Evolutionary conservation across 2,888 invertebrate species (phyloP), one percentile per base, ranked within the genome.

Genomic region (Drosophila kuntzei): DNA sequence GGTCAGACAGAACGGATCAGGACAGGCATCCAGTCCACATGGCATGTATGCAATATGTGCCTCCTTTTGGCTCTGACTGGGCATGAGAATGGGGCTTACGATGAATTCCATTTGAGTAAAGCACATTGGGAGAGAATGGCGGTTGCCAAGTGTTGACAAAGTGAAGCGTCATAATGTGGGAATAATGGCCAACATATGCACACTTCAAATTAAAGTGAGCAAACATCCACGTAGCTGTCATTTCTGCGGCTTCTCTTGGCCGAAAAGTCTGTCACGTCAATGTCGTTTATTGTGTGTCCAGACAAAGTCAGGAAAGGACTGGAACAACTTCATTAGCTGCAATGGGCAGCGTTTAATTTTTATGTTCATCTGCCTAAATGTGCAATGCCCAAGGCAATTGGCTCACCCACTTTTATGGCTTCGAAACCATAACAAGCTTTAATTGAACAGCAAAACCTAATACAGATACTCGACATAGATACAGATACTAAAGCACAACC

Each of bases 291-390:
- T 69, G 66, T 71, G 47, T 50, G 32, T 9, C 22, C 32, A n/a
- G 25, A 20, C 20, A 20, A 2, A 11, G 27, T 14, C 37, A 3
- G 11, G 2, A 12, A 16, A 18, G 25, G 20, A 27, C 27, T 14
- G 37, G 49, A 59, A 69, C 55, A 63, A 71, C 72, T 87, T 88
- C 89, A 87, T 88, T 87, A 88, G 77, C 76, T 83, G 77, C 79
- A 87, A 87, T 81, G 76, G 63, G 70, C 54, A 59, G 63, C 86
- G 76, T 75, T 87, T 87, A 87, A 80, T 79, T 89, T 87, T 87
- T 67, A 87, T 85, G 70, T 51, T 47, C 82, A 51, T 84, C 63
- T 76, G 79, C 84, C 82, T 80, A 88, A 85, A 82, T 86, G 89
- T 86, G 83, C 89, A 88, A 65, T 77, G 46, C 43, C 39, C 49